Base-by-base conservation (phyloP, 1,140 invertebrate species). In the Neocloeon triangulifer region DNA sequence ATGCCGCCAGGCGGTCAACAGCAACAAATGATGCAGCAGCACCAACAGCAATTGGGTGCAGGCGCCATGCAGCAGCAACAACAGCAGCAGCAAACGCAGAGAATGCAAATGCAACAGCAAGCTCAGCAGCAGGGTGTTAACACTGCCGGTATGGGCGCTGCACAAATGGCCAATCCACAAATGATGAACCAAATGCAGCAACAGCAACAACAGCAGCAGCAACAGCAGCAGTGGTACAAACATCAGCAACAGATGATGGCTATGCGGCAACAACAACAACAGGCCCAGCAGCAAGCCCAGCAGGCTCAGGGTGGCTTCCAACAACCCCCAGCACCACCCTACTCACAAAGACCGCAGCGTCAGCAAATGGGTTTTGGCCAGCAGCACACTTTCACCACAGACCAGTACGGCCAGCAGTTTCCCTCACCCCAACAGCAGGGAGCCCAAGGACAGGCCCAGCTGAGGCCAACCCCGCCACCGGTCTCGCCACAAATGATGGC, bases 401-500 rank as follows among this genome's bases (percentile, higher is more conserved):
- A 37, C 12, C 39, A 41, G 32, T n/a, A n/a, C 50, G 53, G 43
- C 20, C 23, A 19, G 33, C 52, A 47, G 13, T 19, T 30, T 21
- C 26, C 26, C 30, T 23, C 22, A 21, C 4, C 9, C 7, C 47
- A 49, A 32, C 31, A 34, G 13, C 32, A 34, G 16, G 33, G 25
- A 1, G 33, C 27, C 5, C 44, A 19, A 10, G 43, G 45, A 29
- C 52, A 53, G 35, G 53, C 56, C 33, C 43, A 53, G 38, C 55
- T 65, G 50, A 75, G 73, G 46, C 65, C 65, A 34, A 69, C 67
- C 16, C 64, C 65, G 12, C 66, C 68, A 4, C 64, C 69, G 5
- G 64, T 66, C 35, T 66, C 66, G 21, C 65, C 69, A 39, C 70
- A 74, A 28, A 70, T 75, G 34, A 75, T 78, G 66, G 74, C 73